Conservation (phyloP, 1,140 invertebrate genomes). For the Rhizoglyphus robini region DNA sequence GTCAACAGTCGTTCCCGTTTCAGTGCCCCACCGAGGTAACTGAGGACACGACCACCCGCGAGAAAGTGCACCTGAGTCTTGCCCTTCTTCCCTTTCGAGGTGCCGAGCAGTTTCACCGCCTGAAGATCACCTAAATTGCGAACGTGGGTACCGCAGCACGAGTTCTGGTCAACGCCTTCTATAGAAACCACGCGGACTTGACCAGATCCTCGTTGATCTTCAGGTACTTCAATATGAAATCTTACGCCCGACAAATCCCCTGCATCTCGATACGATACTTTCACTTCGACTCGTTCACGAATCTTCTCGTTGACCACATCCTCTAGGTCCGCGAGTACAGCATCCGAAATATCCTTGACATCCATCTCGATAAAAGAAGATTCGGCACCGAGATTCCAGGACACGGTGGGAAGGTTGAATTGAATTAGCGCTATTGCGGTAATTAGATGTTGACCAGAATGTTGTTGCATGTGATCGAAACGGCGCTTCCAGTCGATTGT, state of each 20-base stretch:
- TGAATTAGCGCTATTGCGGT: slow-evolving; percentile 58
- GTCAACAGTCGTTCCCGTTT: slow-evolving; percentile 31
- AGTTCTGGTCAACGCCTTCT: slow-evolving; percentile 32
- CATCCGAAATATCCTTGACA: slow-evolving; percentile 28
- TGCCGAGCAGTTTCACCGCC: slow-evolving; percentile 33
- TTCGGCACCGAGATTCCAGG: slow-evolving; percentile 61
- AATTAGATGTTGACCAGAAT: slow-evolving; percentile 68
- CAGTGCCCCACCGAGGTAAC: slow-evolving; percentile 30
- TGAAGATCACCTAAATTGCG: slow-evolving; percentile 33
- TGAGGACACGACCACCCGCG: slow-evolving; percentile 31
- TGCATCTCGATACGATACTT: background rate
- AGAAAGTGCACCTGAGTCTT: slow-evolving; percentile 33
- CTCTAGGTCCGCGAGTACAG: slow-evolving; percentile 2
- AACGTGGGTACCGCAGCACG: slow-evolving; percentile 38
- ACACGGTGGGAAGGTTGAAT: slow-evolving; percentile 51
- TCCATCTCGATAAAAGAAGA: slow-evolving; percentile 48
- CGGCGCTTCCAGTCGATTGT: slow-evolving; percentile 56
- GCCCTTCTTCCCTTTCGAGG: slow-evolving; percentile 35
- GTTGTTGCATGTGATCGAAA: slow-evolving; percentile 80
- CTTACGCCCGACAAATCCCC: slow-evolving; percentile 26
- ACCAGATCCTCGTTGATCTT: slow-evolving; percentile 30
- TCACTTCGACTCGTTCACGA: background rate
- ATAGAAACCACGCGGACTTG: slow-evolving; percentile 33
- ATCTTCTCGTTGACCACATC: slow-evolving; percentile 33
- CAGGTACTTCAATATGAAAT: slow-evolving; percentile 31